These are phyloP conservation scores for Schlechtendalia chinensis DNA, from an alignment of 1,140 invertebrate species.

Conservation along the genomic window DNA sequence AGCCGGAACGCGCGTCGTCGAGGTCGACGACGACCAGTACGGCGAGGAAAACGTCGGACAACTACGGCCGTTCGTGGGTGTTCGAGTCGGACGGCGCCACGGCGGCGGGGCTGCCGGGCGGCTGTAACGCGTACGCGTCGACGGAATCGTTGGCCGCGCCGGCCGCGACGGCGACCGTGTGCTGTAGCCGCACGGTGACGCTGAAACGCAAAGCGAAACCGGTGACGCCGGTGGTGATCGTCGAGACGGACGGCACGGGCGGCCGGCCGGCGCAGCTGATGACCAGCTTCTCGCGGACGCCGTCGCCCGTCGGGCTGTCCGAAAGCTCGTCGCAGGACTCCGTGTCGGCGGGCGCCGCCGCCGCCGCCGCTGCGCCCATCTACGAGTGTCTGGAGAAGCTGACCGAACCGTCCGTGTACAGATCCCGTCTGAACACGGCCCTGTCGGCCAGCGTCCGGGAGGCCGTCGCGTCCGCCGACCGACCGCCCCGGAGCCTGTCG, in stretches of 20 bases:
- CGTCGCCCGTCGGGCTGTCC: slow-evolving; percentile 57
- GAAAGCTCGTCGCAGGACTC: slow-evolving; percentile 57
- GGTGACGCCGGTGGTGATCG: slow-evolving; percentile 39
- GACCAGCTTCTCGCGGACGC: slow-evolving; percentile 58
- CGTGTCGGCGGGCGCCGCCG: slow-evolving; percentile 47
- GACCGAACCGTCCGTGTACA: slow-evolving; percentile 56
- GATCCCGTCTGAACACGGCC: slow-evolving; percentile 56
- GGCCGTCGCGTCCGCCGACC: slow-evolving; percentile 22
- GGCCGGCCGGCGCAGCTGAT: slow-evolving; percentile 54
- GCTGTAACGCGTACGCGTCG: slow-evolving; percentile 56
- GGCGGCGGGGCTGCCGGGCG: slow-evolving; percentile 59
- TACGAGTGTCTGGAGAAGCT: slow-evolving; percentile 58
- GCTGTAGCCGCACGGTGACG: slow-evolving; percentile 52
- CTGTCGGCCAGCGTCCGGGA: slow-evolving; percentile 49
- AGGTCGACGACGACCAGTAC: slow-evolving; percentile 6
- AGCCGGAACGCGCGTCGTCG: slow-evolving; percentile 19
- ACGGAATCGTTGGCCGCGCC: slow-evolving; percentile 57
- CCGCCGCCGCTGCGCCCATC: slow-evolving; percentile 54
- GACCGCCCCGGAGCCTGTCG: slow-evolving; percentile 54
- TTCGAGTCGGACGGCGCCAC: slow-evolving; percentile 57
- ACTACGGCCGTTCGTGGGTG: slow-evolving; percentile 59
- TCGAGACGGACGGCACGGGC: slow-evolving; percentile 34
- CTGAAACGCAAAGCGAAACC: slow-evolving; percentile 39
- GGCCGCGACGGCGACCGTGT: not conserved
- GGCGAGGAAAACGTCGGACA: not conserved